phyloP scores from a whole-genome alignment of 2,888 invertebrate genomes.

The Drosophila anomalata region DNA sequence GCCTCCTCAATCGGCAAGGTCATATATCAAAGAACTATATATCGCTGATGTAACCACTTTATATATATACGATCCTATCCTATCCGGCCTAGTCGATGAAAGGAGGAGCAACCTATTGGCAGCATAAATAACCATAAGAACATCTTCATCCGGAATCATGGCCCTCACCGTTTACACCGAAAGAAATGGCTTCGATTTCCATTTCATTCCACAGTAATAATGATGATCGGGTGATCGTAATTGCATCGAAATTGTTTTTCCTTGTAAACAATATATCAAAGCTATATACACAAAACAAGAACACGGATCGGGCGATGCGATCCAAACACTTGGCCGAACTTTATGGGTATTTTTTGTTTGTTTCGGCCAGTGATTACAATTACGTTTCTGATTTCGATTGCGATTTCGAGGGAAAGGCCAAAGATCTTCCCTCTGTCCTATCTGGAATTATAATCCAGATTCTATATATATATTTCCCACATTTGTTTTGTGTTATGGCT shows the following conservation, averaged over 20 bases:
- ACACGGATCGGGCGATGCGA: constrained; percentile 12
- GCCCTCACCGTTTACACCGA: neutral
- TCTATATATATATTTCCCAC: constrained; percentile 18
- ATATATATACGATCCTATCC: neutral
- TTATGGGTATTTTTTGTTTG: constrained; percentile 23
- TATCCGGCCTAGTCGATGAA: neutral
- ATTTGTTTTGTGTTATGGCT: constrained; percentile 38
- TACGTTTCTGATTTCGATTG: constrained; percentile 7
- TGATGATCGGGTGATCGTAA: constrained; percentile 21
- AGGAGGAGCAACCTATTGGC: neutral
- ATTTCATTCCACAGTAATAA: neutral
- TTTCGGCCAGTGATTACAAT: constrained; percentile 2
- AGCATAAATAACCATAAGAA: neutral
- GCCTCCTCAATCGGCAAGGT: constrained; percentile 37
- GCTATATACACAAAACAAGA: constrained; percentile 12
- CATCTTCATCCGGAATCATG: neutral
- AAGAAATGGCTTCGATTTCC: neutral
- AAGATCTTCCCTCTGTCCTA: neutral
- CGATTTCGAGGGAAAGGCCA: constrained; percentile 1
- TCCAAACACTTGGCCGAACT: constrained; percentile 31
- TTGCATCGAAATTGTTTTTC: constrained; percentile 4
- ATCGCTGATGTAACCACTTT: constrained; percentile 20
- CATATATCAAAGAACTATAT: constrained; percentile 18
- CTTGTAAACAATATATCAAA: constrained; percentile 43
- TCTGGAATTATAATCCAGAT: neutral